These are phyloP conservation scores for Tragulus kanchil DNA, from an alignment of 2,113 vertebrate species.

Conservation along the genomic window DNA sequence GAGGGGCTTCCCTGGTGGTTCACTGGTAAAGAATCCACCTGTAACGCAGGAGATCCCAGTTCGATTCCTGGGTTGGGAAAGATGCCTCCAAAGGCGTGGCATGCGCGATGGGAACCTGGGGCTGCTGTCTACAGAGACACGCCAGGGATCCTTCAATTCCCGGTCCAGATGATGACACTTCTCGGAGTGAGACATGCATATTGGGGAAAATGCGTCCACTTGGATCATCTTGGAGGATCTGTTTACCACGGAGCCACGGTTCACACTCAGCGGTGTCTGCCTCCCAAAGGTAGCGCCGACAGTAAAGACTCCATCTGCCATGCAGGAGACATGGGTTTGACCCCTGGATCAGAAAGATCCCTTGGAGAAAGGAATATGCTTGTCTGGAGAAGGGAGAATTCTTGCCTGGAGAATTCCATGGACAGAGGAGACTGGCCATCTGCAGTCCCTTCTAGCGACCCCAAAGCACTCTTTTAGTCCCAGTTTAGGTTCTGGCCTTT, in stretches of 20 bases:
- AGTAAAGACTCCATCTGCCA: not conserved
- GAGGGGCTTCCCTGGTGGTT: not conserved
- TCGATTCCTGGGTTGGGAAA: not conserved
- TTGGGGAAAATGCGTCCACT: not conserved
- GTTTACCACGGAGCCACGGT: not conserved
- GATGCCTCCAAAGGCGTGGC: not conserved
- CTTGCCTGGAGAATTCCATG: not conserved
- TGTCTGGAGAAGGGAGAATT: not conserved
- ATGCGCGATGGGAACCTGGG: not conserved
- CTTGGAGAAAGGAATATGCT: not conserved
- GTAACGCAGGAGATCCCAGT: not conserved
- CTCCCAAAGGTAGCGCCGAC: accelerated
- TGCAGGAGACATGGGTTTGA: not conserved
- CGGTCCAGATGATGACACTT: not conserved
- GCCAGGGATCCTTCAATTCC: not conserved
- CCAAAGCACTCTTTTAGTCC: not conserved
- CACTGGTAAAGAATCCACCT: not conserved
- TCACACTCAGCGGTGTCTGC: not conserved
- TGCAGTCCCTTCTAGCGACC: not conserved
- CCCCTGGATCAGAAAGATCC: not conserved
- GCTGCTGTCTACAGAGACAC: not conserved
- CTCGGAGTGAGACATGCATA: not conserved
- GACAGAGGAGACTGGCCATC: not conserved
- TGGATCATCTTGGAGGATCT: not conserved
- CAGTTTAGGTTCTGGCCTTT: not conserved